Percentiles rank a stretch among this genome's conserved stretches.
Conservation (phyloP, 1,140 invertebrate genomes). For the Heliconius himera region DNA sequence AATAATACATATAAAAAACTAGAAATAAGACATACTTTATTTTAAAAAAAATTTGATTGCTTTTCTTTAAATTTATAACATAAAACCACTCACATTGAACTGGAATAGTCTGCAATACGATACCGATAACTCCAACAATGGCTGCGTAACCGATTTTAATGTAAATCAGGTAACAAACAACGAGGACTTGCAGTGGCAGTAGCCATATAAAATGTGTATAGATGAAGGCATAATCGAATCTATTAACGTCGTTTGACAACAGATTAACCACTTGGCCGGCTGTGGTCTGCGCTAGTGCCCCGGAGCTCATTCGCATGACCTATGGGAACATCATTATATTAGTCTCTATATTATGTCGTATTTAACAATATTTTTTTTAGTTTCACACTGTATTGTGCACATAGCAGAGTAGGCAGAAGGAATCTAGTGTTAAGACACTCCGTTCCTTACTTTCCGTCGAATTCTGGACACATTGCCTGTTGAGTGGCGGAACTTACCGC, state of each 20-base stretch:
- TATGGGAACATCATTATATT: constrained; percentile 33
- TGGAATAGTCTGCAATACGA: constrained; percentile 85
- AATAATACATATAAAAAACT: too few species aligned
- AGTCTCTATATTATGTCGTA: background rate
- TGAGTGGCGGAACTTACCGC: too few species aligned
- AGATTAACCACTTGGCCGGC: constrained; percentile 93
- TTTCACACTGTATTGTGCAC: too few species aligned
- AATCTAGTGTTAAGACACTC: too few species aligned
- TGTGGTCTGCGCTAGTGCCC: constrained; percentile 87
- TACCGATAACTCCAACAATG: constrained; percentile 86
- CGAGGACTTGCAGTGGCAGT: constrained; percentile 86
- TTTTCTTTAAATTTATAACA: constrained; percentile 2
- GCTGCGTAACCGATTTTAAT: constrained; percentile 86
- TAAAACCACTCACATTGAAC: constrained; percentile 83
- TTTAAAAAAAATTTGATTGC: too few species aligned
- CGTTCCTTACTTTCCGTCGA: too few species aligned
- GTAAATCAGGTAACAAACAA: constrained; percentile 89
- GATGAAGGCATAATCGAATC: constrained; percentile 85
- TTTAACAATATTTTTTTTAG: too few species aligned
- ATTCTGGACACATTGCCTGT: too few species aligned
- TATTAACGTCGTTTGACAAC: constrained; percentile 90
- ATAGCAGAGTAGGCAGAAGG: too few species aligned
- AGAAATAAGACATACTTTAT: too few species aligned
- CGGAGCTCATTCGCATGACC: constrained; percentile 85
- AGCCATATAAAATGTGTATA: constrained; percentile 87